phyloP scores from a whole-genome alignment of 2,113 vertebrate species.

The Mastomys natalensis region DNA sequence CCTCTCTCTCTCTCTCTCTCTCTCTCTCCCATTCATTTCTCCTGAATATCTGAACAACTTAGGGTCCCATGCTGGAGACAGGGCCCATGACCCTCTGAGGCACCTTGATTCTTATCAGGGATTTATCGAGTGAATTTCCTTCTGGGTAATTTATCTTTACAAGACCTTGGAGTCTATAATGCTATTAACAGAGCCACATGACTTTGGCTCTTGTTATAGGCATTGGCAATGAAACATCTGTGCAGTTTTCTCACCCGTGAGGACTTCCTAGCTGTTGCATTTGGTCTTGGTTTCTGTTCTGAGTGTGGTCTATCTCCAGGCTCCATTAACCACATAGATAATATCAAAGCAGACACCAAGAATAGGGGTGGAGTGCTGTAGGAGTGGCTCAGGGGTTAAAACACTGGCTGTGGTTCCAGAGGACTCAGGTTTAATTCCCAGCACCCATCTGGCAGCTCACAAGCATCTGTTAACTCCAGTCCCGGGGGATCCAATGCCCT shows the following conservation, averaged over 20 bases:
- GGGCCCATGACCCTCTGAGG: background rate
- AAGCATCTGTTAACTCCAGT: background rate
- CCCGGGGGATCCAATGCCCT: background rate
- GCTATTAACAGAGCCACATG: background rate
- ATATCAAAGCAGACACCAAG: background rate
- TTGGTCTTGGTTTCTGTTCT: slow-evolving; percentile 26
- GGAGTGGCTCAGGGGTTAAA: background rate
- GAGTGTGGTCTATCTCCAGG: background rate
- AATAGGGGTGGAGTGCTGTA: background rate
- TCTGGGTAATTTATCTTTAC: background rate
- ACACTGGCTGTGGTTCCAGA: background rate
- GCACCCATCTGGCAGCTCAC: background rate
- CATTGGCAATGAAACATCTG: background rate
- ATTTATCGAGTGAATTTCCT: background rate
- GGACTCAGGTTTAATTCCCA: background rate
- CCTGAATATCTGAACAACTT: background rate
- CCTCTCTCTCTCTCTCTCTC: too few species aligned
- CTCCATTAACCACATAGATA: slow-evolving; percentile 34
- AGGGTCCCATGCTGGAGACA: background rate
- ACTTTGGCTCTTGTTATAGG: background rate
- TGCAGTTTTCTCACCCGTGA: background rate
- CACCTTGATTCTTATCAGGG: background rate
- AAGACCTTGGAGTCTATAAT: background rate
- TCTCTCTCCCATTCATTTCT: background rate
- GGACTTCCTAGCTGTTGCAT: background rate